Percentiles rank a stretch among this genome's conserved stretches.
Evolutionary conservation across 2,113 vertebrate genomes (phyloP).

Genomic region (Mastomys coucha): DNA sequence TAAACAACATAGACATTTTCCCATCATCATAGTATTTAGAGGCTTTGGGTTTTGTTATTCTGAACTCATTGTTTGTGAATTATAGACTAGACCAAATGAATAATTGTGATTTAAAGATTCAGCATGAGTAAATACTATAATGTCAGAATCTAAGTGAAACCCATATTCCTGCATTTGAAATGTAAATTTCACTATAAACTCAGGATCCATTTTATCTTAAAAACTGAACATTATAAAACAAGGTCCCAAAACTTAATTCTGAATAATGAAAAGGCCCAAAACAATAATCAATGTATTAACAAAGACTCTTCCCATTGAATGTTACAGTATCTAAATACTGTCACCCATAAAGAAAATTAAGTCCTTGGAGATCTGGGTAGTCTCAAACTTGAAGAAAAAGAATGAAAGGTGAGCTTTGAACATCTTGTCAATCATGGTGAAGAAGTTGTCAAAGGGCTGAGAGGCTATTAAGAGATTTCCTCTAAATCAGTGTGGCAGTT

Average conservation of each 20-base stretch:
- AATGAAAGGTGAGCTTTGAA: not conserved
- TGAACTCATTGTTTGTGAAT: not conserved
- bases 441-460: not conserved
- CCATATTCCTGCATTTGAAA: not conserved
- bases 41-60: not conserved
- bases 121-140: not conserved
- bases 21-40: not conserved
- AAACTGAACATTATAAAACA: not conserved
- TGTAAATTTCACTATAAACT: not conserved
- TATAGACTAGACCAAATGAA: not conserved
- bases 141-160: not conserved
- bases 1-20: not conserved
- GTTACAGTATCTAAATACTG: not conserved
- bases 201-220: not conserved
- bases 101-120: conserved; percentile 11
- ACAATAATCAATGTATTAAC: not conserved
- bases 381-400: not conserved
- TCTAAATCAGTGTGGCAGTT: not conserved
- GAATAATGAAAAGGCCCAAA: not conserved
- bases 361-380: not conserved
- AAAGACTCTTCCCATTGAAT: not conserved
- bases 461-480: not conserved
- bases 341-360: not conserved
- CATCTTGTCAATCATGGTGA: not conserved
- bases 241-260: not conserved